These are phyloP conservation scores for Ardeotis arabs DNA, from an alignment of 2,113 vertebrate species.

Conservation along the genomic window DNA sequence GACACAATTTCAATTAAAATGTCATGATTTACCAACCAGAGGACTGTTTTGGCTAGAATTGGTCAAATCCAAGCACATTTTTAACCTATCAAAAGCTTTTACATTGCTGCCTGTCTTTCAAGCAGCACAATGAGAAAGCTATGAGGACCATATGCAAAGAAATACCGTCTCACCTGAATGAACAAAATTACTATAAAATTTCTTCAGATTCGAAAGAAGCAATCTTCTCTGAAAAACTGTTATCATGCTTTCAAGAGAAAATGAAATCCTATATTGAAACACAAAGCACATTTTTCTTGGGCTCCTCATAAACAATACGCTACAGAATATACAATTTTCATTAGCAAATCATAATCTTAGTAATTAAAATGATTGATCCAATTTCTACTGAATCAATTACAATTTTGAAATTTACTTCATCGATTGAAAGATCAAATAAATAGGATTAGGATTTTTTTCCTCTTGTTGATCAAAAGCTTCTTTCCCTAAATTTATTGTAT, in stretches of 20 bases:
- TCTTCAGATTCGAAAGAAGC: not conserved
- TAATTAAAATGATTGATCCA: not conserved
- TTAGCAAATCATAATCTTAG: not conserved
- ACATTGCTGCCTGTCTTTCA: not conserved
- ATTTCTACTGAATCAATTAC: not conserved
- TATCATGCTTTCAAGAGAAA: not conserved
- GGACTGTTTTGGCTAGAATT: not conserved
- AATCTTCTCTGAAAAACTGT: not conserved
- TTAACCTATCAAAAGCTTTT: not conserved
- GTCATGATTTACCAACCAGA: not conserved
- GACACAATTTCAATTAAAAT: not conserved
- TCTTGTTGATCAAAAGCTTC: not conserved
- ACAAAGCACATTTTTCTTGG: not conserved
- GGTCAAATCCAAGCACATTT: not conserved
- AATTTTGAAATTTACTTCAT: not conserved
- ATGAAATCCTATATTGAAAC: not conserved
- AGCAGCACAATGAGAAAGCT: not conserved
- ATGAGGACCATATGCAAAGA: not conserved
- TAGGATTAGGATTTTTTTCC: not conserved
- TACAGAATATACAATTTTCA: not conserved
- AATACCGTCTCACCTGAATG: not conserved
- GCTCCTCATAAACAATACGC: not conserved
- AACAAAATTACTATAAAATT: not conserved
- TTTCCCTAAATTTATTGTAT: not conserved
- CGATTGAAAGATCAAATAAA: not conserved